phyloP scores from a whole-genome alignment of 2,888 invertebrate genomes.

The Ceratothoa steindachneri region DNA sequence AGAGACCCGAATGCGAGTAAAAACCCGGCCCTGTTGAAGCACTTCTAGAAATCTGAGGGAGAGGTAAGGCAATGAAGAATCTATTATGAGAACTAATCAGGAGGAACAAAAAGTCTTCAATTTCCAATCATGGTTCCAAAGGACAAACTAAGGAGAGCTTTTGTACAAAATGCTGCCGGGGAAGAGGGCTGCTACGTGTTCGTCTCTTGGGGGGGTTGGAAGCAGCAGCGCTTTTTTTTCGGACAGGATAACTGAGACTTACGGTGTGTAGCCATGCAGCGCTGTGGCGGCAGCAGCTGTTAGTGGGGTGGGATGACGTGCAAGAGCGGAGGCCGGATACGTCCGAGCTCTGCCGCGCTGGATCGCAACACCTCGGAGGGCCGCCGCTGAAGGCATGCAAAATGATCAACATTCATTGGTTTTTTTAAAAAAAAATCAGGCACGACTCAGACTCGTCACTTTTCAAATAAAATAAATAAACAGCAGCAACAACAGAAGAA shows the following conservation, averaged over 20 bases:
- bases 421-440: constrained; percentile 25
- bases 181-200: constrained; percentile 13
- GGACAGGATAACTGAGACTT: constrained; percentile 60
- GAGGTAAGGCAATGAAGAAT: too few species aligned
- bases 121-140: too few species aligned
- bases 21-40: too few species aligned
- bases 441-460: constrained; percentile 33
- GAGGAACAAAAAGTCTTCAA: too few species aligned
- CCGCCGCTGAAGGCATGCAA: constrained; percentile 62
- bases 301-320: constrained; percentile 48
- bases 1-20: too few species aligned
- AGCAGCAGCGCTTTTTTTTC: constrained; percentile 9
- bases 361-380: constrained; percentile 76
- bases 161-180: constrained; percentile 15
- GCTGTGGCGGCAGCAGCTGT: constrained; percentile 70
- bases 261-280: constrained; percentile 82
- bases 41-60: constrained; percentile 7
- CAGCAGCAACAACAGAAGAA: constrained; percentile 10
- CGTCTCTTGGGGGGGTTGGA: constrained; percentile 8
- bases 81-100: too few species aligned
- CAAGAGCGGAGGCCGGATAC: constrained; percentile 49
- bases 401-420: constrained; percentile 46
- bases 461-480: constrained; percentile 8
- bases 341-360: constrained; percentile 65
- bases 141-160: not conserved